phyloP scores from a whole-genome alignment of 2,113 vertebrate species.

The Erinaceus europaeus region DNA sequence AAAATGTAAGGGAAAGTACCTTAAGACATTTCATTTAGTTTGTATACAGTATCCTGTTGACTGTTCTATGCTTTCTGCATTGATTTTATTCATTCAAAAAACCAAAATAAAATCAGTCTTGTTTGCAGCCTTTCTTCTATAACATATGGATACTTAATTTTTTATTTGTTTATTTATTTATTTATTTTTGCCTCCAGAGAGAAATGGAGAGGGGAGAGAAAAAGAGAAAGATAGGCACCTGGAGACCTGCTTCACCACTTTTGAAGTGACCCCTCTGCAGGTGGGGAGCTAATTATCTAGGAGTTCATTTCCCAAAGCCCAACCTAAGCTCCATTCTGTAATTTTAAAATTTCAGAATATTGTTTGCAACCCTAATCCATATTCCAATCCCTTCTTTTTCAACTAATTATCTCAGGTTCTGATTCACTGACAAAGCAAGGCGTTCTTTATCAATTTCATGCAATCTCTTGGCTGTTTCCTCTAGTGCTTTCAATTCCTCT shows the following conservation, averaged over 20 bases:
- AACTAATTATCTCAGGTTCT: not conserved
- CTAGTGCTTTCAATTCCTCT: not conserved
- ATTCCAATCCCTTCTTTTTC: not conserved
- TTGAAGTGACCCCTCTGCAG: too few species aligned
- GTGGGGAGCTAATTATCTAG: not conserved
- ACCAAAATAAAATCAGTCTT: not conserved
- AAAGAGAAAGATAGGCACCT: too few species aligned
- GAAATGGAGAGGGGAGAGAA: too few species aligned
- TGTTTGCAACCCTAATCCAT: not conserved
- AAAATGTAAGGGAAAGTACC: not conserved
- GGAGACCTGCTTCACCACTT: too few species aligned
- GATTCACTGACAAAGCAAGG: not conserved
- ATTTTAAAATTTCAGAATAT: not conserved
- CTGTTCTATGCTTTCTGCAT: not conserved
- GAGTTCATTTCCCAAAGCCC: not conserved
- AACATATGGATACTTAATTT: too few species aligned
- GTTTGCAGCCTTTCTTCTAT: not conserved
- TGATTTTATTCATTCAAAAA: conserved; percentile 21
- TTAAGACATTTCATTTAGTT: not conserved
- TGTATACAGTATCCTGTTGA: not conserved
- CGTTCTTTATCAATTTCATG: not conserved
- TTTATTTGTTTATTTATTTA: too few species aligned
- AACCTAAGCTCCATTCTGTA: not conserved
- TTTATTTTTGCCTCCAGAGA: too few species aligned
- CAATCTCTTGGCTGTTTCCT: not conserved